Evolutionary conservation across 2,113 vertebrate genomes (phyloP).

Genomic region (Coryphaenoides rupestris): DNA sequence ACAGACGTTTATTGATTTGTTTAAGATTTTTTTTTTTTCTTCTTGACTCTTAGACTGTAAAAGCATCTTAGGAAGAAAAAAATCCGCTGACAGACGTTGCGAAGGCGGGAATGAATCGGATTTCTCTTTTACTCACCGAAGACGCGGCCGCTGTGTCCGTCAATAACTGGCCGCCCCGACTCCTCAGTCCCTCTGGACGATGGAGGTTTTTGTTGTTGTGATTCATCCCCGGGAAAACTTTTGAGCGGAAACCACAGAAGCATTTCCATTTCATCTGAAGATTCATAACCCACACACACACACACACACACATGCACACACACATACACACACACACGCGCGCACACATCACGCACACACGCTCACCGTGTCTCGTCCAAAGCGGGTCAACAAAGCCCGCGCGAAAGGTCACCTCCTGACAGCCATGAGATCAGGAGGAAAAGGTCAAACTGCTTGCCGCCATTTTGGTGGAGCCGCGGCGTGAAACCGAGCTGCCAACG

Average conservation of each 20-base stretch:
- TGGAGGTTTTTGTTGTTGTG: too few relatives aligned
- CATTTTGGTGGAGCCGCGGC: slow-evolving; percentile 67
- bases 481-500: slow-evolving; percentile 63
- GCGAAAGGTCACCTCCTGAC: slow-evolving; percentile 66
- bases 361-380: slow-evolving; percentile 30
- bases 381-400: slow-evolving; percentile 32
- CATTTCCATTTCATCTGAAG: too few relatives aligned
- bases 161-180: neutral
- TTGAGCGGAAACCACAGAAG: too few relatives aligned
- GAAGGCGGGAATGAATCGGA: slow-evolving; percentile 53
- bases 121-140: slow-evolving; percentile 46
- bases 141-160: slow-evolving; percentile 29
- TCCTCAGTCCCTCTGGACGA: too few relatives aligned
- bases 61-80: slow-evolving; percentile 20
- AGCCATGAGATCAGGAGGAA: slow-evolving; percentile 49
- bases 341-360: too few relatives aligned
- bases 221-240: too few relatives aligned
- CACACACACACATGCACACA: too few relatives aligned
- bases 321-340: too few relatives aligned
- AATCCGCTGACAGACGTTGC: slow-evolving; percentile 53
- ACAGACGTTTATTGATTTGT: slow-evolving; percentile 56
- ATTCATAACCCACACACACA: too few relatives aligned
- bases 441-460: slow-evolving; percentile 62
- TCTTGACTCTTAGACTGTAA: slow-evolving; percentile 39
- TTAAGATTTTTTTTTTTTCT: slow-evolving; percentile 29